A percentile compares a stretch with the other conserved stretches of the same genome.
These are phyloP conservation scores for Tichodroma muraria DNA, from an alignment of 2,113 vertebrate genomes.

Conservation along the genomic window DNA sequence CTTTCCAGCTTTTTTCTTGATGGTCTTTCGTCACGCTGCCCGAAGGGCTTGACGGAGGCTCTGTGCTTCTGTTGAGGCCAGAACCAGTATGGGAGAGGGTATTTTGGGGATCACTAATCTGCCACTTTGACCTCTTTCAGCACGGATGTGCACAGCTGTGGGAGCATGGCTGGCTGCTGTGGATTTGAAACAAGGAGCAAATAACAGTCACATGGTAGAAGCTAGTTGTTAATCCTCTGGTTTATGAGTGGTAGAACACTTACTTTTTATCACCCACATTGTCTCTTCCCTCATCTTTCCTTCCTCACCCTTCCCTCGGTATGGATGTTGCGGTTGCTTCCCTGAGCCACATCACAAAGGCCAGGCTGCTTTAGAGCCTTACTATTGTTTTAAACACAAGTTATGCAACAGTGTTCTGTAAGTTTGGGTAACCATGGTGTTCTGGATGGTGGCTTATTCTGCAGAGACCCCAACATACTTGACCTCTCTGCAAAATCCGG, in stretches of 20 bases:
- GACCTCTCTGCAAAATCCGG: neutral
- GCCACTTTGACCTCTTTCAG: neutral
- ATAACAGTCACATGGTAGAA: neutral
- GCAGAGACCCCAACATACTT: neutral
- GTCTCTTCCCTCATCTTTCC: neutral
- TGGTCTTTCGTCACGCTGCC: neutral
- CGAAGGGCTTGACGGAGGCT: neutral
- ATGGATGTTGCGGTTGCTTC: neutral
- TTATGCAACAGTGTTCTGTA: constrained; percentile 1
- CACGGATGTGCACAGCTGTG: neutral
- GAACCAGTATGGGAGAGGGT: neutral
- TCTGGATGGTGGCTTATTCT: neutral
- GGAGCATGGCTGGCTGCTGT: neutral
- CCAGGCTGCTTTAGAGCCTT: constrained; percentile 8
- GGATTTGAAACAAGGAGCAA: neutral
- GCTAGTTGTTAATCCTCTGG: neutral
- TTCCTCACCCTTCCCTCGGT: neutral
- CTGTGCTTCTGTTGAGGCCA: neutral
- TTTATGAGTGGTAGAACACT: neutral
- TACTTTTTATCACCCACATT: neutral
- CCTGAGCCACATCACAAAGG: neutral
- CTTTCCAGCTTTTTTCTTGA: neutral
- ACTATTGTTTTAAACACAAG: neutral
- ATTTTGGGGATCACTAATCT: neutral
- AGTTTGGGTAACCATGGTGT: neutral